Conservation (phyloP, 1,140 invertebrate species). For the Aporrectodea caliginosa region DNA sequence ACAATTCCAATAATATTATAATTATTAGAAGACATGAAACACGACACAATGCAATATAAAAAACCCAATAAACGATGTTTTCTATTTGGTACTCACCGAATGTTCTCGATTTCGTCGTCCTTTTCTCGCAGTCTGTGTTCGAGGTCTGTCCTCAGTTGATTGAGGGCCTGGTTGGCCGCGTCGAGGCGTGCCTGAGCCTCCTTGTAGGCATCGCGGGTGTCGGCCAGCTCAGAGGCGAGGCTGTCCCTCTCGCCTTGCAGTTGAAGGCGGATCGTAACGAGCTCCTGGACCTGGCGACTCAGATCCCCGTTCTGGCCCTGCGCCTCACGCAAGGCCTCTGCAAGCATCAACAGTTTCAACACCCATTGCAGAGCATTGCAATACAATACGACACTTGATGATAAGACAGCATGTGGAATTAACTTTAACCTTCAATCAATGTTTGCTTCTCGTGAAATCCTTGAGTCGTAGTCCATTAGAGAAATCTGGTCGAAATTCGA, state of each 20-base stretch:
- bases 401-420: too few species aligned
- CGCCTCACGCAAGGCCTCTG: constrained; percentile 48
- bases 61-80: too few species aligned
- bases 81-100: constrained; percentile 34
- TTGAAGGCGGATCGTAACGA: constrained; percentile 45
- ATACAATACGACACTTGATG: too few species aligned
- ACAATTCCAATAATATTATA: too few species aligned
- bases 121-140: constrained; percentile 55
- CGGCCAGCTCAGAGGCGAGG: constrained; percentile 48
- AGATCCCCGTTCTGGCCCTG: constrained; percentile 50
- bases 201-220: constrained; percentile 52
- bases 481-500: too few species aligned
- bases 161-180: constrained; percentile 50
- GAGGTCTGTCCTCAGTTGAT: constrained; percentile 50
- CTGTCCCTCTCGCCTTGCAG: constrained; percentile 52
- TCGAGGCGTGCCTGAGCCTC: constrained; percentile 52
- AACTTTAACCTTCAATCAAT: too few species aligned
- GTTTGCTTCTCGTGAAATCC: too few species aligned
- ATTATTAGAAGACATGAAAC: too few species aligned
- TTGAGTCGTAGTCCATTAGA: too few species aligned
- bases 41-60: too few species aligned
- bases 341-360: background rate
- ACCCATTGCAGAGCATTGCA: too few species aligned
- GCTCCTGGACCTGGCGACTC: constrained; percentile 48
- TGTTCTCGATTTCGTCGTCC: constrained; percentile 53